Conservation (phyloP, 1,140 invertebrate species). For the Cherax quadricarinatus region DNA sequence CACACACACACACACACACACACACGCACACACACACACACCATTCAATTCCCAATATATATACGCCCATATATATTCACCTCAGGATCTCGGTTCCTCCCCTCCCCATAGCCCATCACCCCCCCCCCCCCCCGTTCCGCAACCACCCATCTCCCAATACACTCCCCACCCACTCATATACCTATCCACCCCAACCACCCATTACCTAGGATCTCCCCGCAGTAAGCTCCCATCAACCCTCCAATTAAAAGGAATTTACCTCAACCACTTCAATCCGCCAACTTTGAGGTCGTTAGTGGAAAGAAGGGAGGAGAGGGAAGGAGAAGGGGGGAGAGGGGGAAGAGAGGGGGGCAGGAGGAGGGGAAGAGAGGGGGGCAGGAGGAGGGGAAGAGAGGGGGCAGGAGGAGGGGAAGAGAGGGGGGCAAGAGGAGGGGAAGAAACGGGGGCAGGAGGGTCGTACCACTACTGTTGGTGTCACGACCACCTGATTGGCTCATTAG, state of each 20-base stretch:
- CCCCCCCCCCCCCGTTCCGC: neutral
- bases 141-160: neutral
- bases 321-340: neutral
- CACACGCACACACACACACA: no score
- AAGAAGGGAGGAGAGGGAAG: no score
- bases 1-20: no score
- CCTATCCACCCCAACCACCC: neutral
- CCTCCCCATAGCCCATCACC: neutral
- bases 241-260: neutral
- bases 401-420: neutral
- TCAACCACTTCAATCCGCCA: neutral
- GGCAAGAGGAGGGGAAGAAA: no score
- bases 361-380: neutral
- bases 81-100: no score
- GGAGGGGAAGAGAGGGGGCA: no score
- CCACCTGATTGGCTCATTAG: neutral
- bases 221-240: neutral
- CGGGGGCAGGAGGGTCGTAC: neutral
- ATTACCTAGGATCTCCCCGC: neutral
- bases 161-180: neutral
- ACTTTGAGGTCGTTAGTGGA: neutral
- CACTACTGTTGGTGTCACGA: neutral
- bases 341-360: no score
- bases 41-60: no score
- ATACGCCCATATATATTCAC: no score